A percentile compares a stretch with the other conserved stretches of the same genome.
phyloP scores from a whole-genome alignment of 2,888 invertebrate species.

The Apotomis capreana region DNA sequence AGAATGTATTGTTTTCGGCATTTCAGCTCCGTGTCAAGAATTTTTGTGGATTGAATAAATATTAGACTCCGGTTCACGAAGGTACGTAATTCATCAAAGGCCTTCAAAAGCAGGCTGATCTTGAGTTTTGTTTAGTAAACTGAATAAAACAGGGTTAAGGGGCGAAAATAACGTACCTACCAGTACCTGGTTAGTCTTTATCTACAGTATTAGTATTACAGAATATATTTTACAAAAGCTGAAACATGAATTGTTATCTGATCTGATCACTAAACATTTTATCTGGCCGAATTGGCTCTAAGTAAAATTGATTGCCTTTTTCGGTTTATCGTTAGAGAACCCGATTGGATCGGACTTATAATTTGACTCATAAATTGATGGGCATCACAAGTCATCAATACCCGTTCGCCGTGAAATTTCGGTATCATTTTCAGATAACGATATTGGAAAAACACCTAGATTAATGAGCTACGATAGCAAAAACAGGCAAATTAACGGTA shows the following conservation, averaged over 20 bases:
- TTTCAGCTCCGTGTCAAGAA: neutral
- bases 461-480: conserved; percentile 26
- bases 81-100: too few species aligned
- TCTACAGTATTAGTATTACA: too few species aligned
- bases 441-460: conserved; percentile 34
- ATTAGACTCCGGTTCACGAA: neutral
- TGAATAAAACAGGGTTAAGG: too few species aligned
- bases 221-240: too few species aligned
- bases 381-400: conserved; percentile 4
- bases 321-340: neutral
- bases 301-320: neutral
- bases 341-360: neutral
- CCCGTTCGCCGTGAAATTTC: conserved; percentile 9
- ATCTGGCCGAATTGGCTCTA: neutral
- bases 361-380: conserved; percentile 10
- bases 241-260: too few species aligned
- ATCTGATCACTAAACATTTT: too few species aligned
- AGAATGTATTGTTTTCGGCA: conserved; percentile 27
- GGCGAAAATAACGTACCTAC: too few species aligned
- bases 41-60: neutral
- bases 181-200: too few species aligned
- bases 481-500: conserved; percentile 20
- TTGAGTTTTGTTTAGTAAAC: too few species aligned
- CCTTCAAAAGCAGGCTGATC: too few species aligned
- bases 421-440: conserved; percentile 22